A percentile compares a stretch with the other conserved stretches of the same genome.
Evolutionary conservation across 2,113 vertebrate species (phyloP).

Genomic region (Mustela nigripes): DNA sequence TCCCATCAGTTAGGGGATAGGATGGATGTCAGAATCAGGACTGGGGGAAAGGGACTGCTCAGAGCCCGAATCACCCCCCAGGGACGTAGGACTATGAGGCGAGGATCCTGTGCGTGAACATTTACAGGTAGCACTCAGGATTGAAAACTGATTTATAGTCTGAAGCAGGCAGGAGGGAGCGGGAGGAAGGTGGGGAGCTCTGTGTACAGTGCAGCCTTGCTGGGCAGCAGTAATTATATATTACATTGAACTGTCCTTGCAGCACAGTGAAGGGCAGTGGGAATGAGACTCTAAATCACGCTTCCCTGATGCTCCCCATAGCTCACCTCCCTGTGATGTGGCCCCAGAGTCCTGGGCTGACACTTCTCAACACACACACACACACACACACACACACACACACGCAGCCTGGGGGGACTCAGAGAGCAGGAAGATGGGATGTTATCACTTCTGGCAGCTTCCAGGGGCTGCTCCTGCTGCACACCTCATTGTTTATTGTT

Average conservation of each 20-base stretch:
- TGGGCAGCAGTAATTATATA: conserved; percentile 32
- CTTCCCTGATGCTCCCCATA: conserved; percentile 56
- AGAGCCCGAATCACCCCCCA: conserved; percentile 20
- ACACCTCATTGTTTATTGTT: neutral
- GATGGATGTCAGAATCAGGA: conserved; percentile 10
- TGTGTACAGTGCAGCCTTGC: conserved; percentile 66
- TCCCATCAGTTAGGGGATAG: neutral
- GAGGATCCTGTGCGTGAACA: conserved; percentile 67
- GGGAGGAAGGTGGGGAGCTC: conserved; percentile 62
- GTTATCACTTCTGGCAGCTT: conserved; percentile 42
- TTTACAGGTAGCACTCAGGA: conserved; percentile 77
- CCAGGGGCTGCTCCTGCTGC: neutral
- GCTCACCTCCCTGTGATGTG: conserved; percentile 53
- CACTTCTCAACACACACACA: neutral
- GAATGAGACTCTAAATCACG: conserved; percentile 77
- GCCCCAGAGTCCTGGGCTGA: conserved; percentile 49
- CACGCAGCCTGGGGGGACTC: neutral
- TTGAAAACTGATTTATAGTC: conserved; percentile 85
- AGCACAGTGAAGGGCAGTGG: conserved; percentile 77
- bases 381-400: neutral
- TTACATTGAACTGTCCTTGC: conserved; percentile 81
- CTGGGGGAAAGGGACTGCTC: neutral
- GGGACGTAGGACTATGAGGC: conserved; percentile 69
- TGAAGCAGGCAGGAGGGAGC: conserved; percentile 33
- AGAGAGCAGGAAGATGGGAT: neutral